Evolutionary conservation across 1,140 invertebrate genomes (phyloP).

Genomic region (Trigoniulus corallinus): DNA sequence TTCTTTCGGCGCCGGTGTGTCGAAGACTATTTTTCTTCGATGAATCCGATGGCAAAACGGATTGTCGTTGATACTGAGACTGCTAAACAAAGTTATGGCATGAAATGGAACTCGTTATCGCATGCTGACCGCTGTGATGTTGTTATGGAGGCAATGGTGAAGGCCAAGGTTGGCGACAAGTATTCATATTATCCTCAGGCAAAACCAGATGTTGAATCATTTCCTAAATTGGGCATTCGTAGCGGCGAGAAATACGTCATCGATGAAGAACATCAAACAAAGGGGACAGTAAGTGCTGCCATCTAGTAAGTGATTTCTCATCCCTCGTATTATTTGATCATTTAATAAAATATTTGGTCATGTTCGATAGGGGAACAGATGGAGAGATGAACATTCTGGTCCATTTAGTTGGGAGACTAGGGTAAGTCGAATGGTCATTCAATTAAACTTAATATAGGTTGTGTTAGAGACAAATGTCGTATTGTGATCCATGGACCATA

Average conservation of each 20-base stretch:
- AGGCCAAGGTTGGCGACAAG: background rate
- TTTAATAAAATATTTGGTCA: background rate
- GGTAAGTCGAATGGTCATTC: conserved; percentile 8
- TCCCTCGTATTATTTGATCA: background rate
- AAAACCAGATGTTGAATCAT: background rate
- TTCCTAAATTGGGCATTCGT: background rate
- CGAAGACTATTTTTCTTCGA: background rate
- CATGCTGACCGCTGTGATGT: background rate
- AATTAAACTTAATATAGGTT: no score
- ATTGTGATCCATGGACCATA: no score
- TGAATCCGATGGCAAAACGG: background rate
- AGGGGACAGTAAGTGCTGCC: background rate
- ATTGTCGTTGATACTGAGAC: background rate
- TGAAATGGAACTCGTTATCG: background rate
- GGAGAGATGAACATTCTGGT: conserved; percentile 55
- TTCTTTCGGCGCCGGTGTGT: no score
- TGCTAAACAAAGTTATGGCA: background rate
- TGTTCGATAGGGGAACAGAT: conserved; percentile 23
- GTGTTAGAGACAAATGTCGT: no score
- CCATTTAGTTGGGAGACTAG: conserved; percentile 57
- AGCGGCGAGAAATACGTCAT: conserved; percentile 1
- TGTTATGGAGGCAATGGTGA: background rate
- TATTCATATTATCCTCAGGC: background rate
- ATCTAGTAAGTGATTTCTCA: background rate
- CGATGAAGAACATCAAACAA: background rate